phyloP scores from a whole-genome alignment of 2,888 invertebrate genomes.

The Asteroscopus sphinx region DNA sequence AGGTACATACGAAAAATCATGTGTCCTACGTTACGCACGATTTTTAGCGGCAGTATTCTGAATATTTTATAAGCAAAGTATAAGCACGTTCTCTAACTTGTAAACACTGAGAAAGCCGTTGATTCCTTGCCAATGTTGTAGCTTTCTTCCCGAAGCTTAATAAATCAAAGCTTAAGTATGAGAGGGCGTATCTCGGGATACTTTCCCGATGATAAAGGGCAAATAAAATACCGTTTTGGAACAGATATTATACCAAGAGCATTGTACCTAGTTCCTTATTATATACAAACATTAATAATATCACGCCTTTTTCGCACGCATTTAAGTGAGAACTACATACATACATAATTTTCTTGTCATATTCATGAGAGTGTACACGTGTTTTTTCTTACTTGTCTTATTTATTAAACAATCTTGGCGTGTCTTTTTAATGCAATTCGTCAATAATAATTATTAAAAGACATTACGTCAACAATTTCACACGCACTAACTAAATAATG shows the following conservation, averaged over 20 bases:
- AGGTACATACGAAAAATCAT: too few species aligned
- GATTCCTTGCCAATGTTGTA: constrained; percentile 41
- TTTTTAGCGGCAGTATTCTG: constrained; percentile 4
- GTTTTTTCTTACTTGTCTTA: too few species aligned
- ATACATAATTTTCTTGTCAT: too few species aligned
- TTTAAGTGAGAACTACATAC: too few species aligned
- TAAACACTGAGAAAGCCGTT: constrained; percentile 15
- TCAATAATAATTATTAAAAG: too few species aligned
- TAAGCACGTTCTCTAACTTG: constrained; percentile 3
- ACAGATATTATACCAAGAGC: neutral
- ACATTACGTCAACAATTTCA: too few species aligned
- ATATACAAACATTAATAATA: neutral
- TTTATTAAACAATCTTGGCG: too few species aligned
- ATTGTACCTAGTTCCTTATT: neutral
- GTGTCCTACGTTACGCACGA: too few species aligned
- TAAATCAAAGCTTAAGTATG: constrained; percentile 50
- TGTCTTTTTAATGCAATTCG: too few species aligned
- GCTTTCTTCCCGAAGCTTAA: constrained; percentile 29
- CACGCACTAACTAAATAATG: too few species aligned
- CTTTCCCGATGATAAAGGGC: constrained; percentile 38
- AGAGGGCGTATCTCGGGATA: constrained; percentile 33
- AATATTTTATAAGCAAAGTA: constrained; percentile 5
- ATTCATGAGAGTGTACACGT: too few species aligned
- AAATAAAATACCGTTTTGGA: constrained; percentile 45
- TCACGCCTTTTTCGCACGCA: too few species aligned